Conservation (phyloP, 2,797 vertebrate genomes). For the Synanceia verrucosa region DNA sequence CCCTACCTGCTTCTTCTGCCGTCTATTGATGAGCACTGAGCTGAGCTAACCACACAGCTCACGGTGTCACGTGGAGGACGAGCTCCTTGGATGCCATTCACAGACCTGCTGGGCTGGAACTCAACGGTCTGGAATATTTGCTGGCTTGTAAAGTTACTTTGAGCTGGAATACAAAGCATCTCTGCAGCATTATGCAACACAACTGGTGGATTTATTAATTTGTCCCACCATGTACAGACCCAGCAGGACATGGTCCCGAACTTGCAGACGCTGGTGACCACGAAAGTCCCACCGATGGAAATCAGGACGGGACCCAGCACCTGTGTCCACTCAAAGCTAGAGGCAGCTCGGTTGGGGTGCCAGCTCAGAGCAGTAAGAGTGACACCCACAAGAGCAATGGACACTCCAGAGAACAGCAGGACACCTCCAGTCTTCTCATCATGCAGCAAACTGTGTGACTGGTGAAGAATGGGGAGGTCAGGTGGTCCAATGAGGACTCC, state of each 20-base stretch:
- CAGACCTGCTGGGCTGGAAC: slow-evolving; percentile 44
- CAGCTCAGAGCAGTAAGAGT: slow-evolving; percentile 86
- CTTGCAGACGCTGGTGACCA: slow-evolving; percentile 85
- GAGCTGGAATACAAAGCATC: slow-evolving; percentile 82
- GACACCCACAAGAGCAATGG: slow-evolving; percentile 84
- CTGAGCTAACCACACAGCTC: slow-evolving; percentile 68
- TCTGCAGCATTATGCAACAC: slow-evolving; percentile 80
- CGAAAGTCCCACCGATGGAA: slow-evolving; percentile 84
- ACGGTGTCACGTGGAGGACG: slow-evolving; percentile 74
- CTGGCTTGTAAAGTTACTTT: slow-evolving; percentile 59
- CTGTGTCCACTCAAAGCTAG: slow-evolving; percentile 83
- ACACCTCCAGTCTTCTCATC: slow-evolving; percentile 81
- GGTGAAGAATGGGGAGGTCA: slow-evolving; percentile 69
- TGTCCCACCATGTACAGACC: slow-evolving; percentile 70
- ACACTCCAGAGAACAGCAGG: slow-evolving; percentile 86
- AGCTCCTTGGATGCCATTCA: background rate
- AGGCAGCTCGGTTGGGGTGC: slow-evolving; percentile 72
- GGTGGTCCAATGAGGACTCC: slow-evolving; percentile 5
- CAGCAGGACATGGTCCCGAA: slow-evolving; percentile 82
- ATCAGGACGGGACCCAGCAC: slow-evolving; percentile 88
- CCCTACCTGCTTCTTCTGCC: slow-evolving; percentile 76
- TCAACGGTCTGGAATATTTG: slow-evolving; percentile 49
- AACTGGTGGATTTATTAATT: slow-evolving; percentile 81
- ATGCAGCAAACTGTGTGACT: slow-evolving; percentile 72
- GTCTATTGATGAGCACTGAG: slow-evolving; percentile 19